Conservation (phyloP, 2,888 invertebrate species). For the Leucoma salicis region DNA sequence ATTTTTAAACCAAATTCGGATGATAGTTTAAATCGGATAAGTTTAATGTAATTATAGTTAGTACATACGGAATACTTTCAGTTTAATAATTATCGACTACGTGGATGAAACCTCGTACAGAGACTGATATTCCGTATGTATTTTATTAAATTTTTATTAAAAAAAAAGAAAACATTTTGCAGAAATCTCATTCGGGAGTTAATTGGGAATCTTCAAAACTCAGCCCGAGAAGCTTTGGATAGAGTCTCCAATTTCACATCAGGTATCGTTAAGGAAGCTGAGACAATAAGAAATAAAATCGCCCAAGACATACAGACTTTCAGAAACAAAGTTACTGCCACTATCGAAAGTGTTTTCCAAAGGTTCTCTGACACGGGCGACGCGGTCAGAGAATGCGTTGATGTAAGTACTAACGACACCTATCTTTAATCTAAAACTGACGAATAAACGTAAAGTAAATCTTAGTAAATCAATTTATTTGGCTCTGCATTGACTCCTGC, state of each 20-base stretch:
- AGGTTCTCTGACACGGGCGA: slow-evolving; percentile 46
- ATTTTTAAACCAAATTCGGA: no score
- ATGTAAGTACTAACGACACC: slow-evolving; percentile 43
- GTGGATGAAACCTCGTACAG: no score
- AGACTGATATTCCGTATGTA: no score
- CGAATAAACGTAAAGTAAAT: no score
- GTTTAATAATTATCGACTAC: no score
- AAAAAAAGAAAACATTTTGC: neutral
- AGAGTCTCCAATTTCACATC: slow-evolving; percentile 47
- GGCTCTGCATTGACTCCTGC: no score
- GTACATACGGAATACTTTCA: no score
- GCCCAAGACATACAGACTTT: slow-evolving; percentile 44
- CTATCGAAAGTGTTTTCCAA: slow-evolving; percentile 47
- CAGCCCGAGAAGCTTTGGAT: slow-evolving; percentile 52
- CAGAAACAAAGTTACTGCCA: slow-evolving; percentile 40
- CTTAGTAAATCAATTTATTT: no score
- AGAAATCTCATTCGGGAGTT: slow-evolving; percentile 56
- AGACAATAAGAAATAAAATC: slow-evolving; percentile 40
- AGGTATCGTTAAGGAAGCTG: slow-evolving; percentile 48
- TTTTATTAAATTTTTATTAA: no score
- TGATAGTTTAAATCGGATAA: no score
- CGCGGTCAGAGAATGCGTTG: slow-evolving; percentile 52
- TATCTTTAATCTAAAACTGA: no score
- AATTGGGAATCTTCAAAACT: slow-evolving; percentile 44
- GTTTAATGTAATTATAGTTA: no score